Evolutionary conservation across 2,113 vertebrate genomes (phyloP), one percentile per base, ranked within the genome.

Genomic region (Oncorhynchus kisutch): DNA sequence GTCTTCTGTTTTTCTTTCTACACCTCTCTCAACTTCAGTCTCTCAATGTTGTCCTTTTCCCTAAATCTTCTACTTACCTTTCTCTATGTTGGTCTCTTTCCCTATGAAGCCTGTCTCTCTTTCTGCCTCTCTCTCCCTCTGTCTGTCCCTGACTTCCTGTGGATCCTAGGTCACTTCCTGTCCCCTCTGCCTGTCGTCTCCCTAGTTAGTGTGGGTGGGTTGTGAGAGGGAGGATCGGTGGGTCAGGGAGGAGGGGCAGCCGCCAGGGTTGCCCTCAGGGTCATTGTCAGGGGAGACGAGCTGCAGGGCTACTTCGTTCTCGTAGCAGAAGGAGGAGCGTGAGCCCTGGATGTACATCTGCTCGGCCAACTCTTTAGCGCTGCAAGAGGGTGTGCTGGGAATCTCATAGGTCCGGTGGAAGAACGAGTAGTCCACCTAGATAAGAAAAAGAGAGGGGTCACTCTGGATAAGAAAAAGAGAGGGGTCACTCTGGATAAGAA

Each of bases 371-470:
- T 97, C 95, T 87, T 95, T 96, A 75, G 96, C 96, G 0, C 95
- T 97, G 85, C 95, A 96, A 13, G 87, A 88, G 0, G 96, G 96
- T 0, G 94, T 96, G 82, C 92, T 92, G 0, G 92, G 93, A 72
- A 96, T 92, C 82, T 95, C 92, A 0, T 95, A 96, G 0, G 96
- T 96, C 74, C 93, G 93, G 79, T 97, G 92, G 81, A 97, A 97
- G 89, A 94, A 95, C 0, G 94, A 94, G 80, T 96, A 97, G 87
- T 97, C 95, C 59, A 97, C 95, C 91, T 96, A 89, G 0, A 91
- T 9, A 51, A 16, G 24, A 65, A 24, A 12, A 57, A 78, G 72
- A 81, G 73, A 29, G 39, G 11, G 6, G 34, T 34, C 31, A 3
- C 29, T 29, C 29, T 4, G 29, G 29, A 4, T 29, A 29, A 29